Evolutionary conservation across 2,797 vertebrate species (phyloP).

Genomic region (Carcharodon carcharias): DNA sequence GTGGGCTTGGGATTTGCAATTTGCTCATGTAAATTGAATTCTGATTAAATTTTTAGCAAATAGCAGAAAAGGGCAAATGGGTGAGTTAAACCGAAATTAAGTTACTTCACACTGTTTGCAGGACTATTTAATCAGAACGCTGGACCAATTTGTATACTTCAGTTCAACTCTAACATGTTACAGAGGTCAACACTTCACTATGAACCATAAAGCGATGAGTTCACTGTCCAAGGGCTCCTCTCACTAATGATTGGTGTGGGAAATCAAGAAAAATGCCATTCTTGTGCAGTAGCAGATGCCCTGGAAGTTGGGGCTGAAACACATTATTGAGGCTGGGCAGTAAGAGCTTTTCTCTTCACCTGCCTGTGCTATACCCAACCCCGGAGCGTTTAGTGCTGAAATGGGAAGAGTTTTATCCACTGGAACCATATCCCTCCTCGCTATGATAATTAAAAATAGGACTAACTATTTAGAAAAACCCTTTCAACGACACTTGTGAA

Average conservation of each 20-base stretch:
- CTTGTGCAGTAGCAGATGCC: not conserved
- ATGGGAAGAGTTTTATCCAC: not conserved
- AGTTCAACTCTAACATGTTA: not conserved
- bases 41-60: constrained; percentile 14
- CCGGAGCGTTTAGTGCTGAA: not conserved
- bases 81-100: constrained; percentile 10
- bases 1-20: not conserved
- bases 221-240: not conserved
- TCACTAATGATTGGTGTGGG: not conserved
- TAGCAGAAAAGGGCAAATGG: not conserved
- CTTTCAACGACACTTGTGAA: not conserved
- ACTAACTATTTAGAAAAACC: not conserved
- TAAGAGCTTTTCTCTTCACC: not conserved
- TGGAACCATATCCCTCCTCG: not conserved
- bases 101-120: not conserved
- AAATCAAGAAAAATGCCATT: not conserved
- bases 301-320: not conserved
- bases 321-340: not conserved
- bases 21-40: constrained; percentile 17
- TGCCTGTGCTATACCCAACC: not conserved
- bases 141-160: not conserved
- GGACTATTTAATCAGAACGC: not conserved
- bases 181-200: not conserved
- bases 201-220: not conserved
- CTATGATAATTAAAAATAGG: not conserved